Conservation (phyloP, 2,888 invertebrate species). For the Bembecia ichneumoniformis region DNA sequence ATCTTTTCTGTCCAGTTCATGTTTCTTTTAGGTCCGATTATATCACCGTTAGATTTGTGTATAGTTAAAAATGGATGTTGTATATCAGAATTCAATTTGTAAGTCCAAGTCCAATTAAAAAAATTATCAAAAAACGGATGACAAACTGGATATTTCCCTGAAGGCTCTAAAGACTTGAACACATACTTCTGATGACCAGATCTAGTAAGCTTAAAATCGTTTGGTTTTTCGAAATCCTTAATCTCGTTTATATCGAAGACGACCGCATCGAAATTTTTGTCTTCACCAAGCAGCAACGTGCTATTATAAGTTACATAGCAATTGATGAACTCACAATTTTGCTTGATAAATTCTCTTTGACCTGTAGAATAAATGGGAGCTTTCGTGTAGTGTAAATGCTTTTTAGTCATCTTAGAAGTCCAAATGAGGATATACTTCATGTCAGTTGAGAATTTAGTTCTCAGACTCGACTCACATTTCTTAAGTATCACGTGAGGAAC, state of each 20-base stretch:
- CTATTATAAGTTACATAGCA: constrained; percentile 50
- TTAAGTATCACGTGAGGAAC: background rate
- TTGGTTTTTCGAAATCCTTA: constrained; percentile 17
- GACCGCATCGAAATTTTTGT: constrained; percentile 43
- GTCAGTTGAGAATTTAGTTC: constrained; percentile 35
- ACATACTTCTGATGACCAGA: constrained; percentile 42
- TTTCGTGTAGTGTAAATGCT: background rate
- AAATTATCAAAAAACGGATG: constrained; percentile 39
- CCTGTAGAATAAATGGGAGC: constrained; percentile 15
- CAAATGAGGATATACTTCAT: constrained; percentile 55
- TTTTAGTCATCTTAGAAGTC: constrained; percentile 31
- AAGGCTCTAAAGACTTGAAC: constrained; percentile 42
- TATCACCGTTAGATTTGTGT: constrained; percentile 21
- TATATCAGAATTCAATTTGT: constrained; percentile 48
- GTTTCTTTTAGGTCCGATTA: constrained; percentile 35
- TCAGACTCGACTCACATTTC: background rate
- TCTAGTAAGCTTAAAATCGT: constrained; percentile 27
- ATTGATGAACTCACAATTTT: constrained; percentile 45
- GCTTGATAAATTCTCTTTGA: constrained; percentile 38
- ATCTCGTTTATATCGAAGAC: constrained; percentile 39
- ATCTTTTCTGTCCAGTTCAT: constrained; percentile 35
- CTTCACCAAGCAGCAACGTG: constrained; percentile 23
- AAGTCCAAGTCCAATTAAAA: constrained; percentile 63
- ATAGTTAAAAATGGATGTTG: constrained; percentile 45
- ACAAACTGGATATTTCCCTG: constrained; percentile 40